Conservation (phyloP, 30 jellyfish, hydroid and myxozoan species). For the Turritopsis dohrnii region DNA sequence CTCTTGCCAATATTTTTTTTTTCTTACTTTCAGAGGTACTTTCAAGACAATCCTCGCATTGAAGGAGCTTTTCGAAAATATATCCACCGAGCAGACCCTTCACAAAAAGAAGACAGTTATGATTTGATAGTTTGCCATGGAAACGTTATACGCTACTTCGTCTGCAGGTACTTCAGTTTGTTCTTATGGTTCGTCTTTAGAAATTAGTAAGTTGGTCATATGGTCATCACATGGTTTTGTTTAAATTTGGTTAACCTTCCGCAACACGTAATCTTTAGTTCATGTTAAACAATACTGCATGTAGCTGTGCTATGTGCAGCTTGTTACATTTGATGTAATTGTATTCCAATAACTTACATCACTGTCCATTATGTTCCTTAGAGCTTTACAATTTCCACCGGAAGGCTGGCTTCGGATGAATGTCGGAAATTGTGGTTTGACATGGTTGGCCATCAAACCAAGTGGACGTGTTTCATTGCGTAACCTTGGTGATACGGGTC, state of each 20-base stretch:
- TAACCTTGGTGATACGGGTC: conserved; percentile 89
- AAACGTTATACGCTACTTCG: conserved; percentile 89
- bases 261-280: no score
- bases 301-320: not conserved
- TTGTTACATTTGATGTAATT: not conserved
- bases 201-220: no score
- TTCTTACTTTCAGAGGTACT: conserved; percentile 41
- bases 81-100: conserved; percentile 81
- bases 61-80: conserved; percentile 98
- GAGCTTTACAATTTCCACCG: conserved; percentile 96
- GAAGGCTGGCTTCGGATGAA: conserved; percentile 99
- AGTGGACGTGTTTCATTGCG: conserved; percentile 83
- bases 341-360: not conserved
- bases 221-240: no score
- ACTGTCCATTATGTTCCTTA: not conserved
- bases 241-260: no score
- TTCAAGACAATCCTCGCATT: conserved; percentile 84
- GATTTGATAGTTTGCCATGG: conserved; percentile 93
- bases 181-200: not conserved
- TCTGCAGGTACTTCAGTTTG: conserved; percentile 69
- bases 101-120: conserved; percentile 69
- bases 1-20: not conserved
- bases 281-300: no score
- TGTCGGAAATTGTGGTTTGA: conserved; percentile 84
- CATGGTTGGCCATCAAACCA: conserved; percentile 81